phyloP scores from a whole-genome alignment of 2,113 vertebrate species.

The Xenopus borealis region DNA sequence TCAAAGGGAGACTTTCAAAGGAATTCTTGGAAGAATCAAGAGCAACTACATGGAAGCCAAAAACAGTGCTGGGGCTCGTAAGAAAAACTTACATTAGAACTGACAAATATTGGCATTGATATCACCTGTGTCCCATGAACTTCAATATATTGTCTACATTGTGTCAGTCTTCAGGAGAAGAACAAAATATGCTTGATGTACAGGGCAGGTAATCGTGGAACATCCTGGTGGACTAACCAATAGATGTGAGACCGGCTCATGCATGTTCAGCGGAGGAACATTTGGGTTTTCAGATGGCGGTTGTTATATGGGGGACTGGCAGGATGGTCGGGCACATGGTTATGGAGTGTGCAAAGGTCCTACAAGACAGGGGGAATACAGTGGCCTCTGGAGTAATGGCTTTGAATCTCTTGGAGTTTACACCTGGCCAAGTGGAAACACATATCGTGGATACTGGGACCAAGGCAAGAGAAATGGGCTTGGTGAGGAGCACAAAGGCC shows the following conservation, averaged over 20 bases:
- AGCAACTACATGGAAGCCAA: too few species aligned
- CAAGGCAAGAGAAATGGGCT: conserved; percentile 66
- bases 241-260: conserved; percentile 49
- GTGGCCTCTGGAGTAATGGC: conserved; percentile 64
- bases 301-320: conserved; percentile 68
- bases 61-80: background rate
- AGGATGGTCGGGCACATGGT: conserved; percentile 67
- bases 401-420: conserved; percentile 68
- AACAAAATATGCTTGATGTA: conserved; percentile 3
- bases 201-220: conserved; percentile 41
- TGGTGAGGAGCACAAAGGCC: conserved; percentile 63
- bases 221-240: conserved; percentile 32
- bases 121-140: conserved; percentile 15
- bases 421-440: conserved; percentile 64
- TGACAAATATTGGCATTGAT: background rate
- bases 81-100: background rate
- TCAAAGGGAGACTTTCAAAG: too few species aligned
- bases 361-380: conserved; percentile 65
- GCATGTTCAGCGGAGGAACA: conserved; percentile 69
- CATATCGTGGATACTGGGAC: conserved; percentile 65
- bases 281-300: conserved; percentile 71
- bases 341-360: conserved; percentile 67
- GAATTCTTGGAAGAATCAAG: too few species aligned
- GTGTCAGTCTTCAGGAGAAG: background rate
- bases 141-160: background rate